Conservation (phyloP, 2,797 vertebrate species). For the Carduelis carduelis region DNA sequence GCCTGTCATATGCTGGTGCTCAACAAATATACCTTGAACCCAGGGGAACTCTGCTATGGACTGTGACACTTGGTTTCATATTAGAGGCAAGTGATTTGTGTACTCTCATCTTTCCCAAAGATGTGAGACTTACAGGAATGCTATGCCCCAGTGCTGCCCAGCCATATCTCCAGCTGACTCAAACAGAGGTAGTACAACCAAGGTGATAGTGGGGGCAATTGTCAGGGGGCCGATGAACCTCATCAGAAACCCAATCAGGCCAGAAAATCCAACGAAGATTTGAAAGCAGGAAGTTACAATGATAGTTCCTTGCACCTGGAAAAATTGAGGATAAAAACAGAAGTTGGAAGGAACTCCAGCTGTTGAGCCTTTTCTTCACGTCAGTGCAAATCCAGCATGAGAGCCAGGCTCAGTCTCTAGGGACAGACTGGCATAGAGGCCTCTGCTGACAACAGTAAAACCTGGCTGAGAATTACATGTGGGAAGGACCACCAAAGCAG, state of each 20-base stretch:
- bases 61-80: neutral
- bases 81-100: neutral
- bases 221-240: conserved; percentile 94
- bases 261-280: conserved; percentile 91
- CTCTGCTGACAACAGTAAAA: neutral
- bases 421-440: neutral
- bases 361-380: neutral
- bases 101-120: neutral
- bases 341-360: neutral
- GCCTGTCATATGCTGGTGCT: neutral
- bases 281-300: conserved; percentile 94
- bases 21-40: neutral
- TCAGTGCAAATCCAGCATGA: neutral
- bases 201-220: conserved; percentile 92
- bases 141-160: conserved; percentile 94
- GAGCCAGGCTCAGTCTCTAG: neutral
- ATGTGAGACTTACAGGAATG: conserved; percentile 81
- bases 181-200: conserved; percentile 91
- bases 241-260: conserved; percentile 92
- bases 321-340: neutral
- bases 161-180: conserved; percentile 84
- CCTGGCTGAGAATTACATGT: neutral
- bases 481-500: neutral
- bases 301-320: conserved; percentile 91
- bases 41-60: neutral